Conservation (phyloP, 1,140 invertebrate genomes). For the Brachionus rotundiformis region DNA sequence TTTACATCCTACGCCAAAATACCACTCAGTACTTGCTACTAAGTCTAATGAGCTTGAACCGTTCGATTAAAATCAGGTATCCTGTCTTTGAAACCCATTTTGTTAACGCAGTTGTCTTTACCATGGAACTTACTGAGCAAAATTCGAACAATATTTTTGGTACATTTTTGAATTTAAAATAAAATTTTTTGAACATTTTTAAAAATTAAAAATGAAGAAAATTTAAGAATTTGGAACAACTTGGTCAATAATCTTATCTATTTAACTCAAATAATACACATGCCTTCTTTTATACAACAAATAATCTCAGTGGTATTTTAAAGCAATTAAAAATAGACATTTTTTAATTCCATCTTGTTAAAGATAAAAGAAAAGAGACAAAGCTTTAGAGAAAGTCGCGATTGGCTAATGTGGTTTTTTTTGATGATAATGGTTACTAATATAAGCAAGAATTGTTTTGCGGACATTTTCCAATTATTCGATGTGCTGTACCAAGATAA, state of each 20-base stretch:
- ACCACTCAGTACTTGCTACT: slow-evolving; percentile 42
- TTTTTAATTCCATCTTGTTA: neutral
- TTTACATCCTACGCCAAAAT: slow-evolving; percentile 29
- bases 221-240: slow-evolving; percentile 49
- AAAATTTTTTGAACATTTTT: neutral
- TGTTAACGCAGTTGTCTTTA: neutral
- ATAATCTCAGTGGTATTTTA: neutral
- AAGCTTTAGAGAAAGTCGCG: slow-evolving; percentile 26
- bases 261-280: slow-evolving; percentile 29
- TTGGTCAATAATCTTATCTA: slow-evolving; percentile 20
- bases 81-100: slow-evolving; percentile 35
- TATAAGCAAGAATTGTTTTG: neutral
- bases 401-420: slow-evolving; percentile 51
- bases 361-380: slow-evolving; percentile 11
- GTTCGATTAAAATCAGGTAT: slow-evolving; percentile 7
- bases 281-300: slow-evolving; percentile 5
- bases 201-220: slow-evolving; percentile 45
- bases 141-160: slow-evolving; percentile 34
- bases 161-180: neutral
- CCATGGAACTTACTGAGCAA: slow-evolving; percentile 39
- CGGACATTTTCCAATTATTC: slow-evolving; percentile 2
- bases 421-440: slow-evolving; percentile 13
- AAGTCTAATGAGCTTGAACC: neutral
- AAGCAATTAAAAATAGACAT: neutral
- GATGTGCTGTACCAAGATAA: slow-evolving; percentile 25